phyloP scores from a whole-genome alignment of 2,797 vertebrate species.

The Enteromius afrohamiltoni region DNA sequence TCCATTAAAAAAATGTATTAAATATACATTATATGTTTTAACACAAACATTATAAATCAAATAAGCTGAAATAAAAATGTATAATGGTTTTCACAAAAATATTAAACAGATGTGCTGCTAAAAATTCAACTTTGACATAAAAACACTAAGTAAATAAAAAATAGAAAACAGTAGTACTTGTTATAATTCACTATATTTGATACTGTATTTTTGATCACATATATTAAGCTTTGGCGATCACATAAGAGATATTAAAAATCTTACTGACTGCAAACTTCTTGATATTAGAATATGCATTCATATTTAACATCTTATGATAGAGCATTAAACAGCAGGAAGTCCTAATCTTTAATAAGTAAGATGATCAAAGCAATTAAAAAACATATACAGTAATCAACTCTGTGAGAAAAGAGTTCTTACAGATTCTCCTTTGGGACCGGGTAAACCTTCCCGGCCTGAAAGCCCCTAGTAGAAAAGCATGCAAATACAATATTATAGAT shows the following conservation, averaged over 20 bases:
- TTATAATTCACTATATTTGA: neutral
- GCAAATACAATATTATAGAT: slow-evolving; percentile 6
- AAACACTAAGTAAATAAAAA: neutral
- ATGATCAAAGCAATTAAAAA: neutral
- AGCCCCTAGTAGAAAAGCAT: slow-evolving; percentile 75
- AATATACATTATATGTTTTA: neutral
- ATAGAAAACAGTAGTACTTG: neutral
- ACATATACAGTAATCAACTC: neutral
- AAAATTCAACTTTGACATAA: neutral
- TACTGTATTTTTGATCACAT: neutral
- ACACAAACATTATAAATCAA: neutral
- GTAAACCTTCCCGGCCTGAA: slow-evolving; percentile 73
- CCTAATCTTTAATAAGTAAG: neutral
- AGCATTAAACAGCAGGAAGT: neutral
- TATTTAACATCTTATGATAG: neutral
- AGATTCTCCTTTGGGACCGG: slow-evolving; percentile 83
- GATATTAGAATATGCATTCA: neutral
- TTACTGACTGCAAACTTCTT: neutral
- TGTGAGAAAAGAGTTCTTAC: slow-evolving; percentile 72
- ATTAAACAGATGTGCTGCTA: neutral
- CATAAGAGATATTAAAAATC: neutral
- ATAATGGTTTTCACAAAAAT: neutral
- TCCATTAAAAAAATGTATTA: neutral
- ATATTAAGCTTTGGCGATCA: neutral
- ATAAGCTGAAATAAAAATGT: neutral